Percentiles rank a stretch among this genome's conserved stretches.
phyloP scores from a whole-genome alignment of 2,113 vertebrate genomes.

The Camelus dromedarius region DNA sequence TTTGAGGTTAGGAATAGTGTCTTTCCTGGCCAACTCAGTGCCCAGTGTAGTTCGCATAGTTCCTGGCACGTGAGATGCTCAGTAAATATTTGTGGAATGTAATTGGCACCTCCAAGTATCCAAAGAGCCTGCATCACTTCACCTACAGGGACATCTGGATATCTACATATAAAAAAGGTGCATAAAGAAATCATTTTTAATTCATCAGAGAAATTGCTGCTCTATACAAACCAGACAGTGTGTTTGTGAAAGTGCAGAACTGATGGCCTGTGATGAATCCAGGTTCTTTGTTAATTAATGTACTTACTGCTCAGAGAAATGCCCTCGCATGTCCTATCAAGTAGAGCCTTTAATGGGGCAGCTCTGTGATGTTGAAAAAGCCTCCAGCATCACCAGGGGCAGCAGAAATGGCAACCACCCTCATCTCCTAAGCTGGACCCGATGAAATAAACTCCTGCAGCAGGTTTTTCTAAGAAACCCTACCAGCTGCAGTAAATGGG shows the following conservation, averaged over 20 bases:
- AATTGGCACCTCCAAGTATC: background rate
- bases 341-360: background rate
- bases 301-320: background rate
- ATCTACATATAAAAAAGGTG: background rate
- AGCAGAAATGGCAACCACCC: background rate
- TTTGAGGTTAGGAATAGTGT: background rate
- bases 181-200: background rate
- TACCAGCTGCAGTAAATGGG: slow-evolving; percentile 13
- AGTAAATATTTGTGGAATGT: background rate
- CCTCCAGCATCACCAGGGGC: background rate
- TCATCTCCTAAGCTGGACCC: slow-evolving; percentile 24
- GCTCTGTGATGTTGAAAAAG: slow-evolving; percentile 50
- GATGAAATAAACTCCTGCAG: slow-evolving; percentile 20
- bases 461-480: background rate
- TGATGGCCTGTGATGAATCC: background rate
- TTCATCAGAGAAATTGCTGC: background rate
- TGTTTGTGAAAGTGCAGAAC: background rate
- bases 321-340: background rate
- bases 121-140: background rate
- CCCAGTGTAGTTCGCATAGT: background rate
- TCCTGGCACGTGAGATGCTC: background rate
- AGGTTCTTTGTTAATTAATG: background rate
- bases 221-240: slow-evolving; percentile 27
- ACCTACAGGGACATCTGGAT: background rate
- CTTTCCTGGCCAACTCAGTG: background rate